phyloP scores from a whole-genome alignment of 2,113 vertebrate genomes.

The Leucopternis melanops region DNA sequence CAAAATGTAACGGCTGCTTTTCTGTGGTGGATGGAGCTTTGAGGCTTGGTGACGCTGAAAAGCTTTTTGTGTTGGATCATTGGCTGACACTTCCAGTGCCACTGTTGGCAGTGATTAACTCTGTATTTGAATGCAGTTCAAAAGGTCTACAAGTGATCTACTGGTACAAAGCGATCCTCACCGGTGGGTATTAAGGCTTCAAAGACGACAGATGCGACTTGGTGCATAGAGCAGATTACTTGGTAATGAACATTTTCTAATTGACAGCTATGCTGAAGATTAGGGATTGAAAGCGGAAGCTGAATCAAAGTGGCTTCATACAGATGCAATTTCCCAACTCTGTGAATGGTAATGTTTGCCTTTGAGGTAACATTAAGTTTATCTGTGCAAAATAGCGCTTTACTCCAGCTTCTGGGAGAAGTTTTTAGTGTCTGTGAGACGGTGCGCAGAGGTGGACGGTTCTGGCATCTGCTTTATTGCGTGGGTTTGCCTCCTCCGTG shows the following conservation, averaged over 20 bases:
- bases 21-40: background rate
- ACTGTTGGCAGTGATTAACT: background rate
- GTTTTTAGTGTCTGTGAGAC: background rate
- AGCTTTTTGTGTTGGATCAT: background rate
- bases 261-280: background rate
- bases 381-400: background rate
- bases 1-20: background rate
- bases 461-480: background rate
- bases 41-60: background rate
- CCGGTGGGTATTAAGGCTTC: background rate
- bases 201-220: background rate
- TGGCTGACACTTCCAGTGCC: accelerated
- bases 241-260: background rate
- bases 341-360: background rate
- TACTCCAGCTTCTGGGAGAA: background rate
- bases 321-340: background rate
- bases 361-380: background rate
- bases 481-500: background rate
- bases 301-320: background rate
- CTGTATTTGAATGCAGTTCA: accelerated
- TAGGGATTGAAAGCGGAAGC: background rate
- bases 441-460: background rate
- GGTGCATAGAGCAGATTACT: background rate
- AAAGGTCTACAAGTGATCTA: background rate
- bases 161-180: background rate